These are phyloP conservation scores for Ceratina japonica DNA, from an alignment of 1,140 invertebrate genomes.

Conservation along the genomic window DNA sequence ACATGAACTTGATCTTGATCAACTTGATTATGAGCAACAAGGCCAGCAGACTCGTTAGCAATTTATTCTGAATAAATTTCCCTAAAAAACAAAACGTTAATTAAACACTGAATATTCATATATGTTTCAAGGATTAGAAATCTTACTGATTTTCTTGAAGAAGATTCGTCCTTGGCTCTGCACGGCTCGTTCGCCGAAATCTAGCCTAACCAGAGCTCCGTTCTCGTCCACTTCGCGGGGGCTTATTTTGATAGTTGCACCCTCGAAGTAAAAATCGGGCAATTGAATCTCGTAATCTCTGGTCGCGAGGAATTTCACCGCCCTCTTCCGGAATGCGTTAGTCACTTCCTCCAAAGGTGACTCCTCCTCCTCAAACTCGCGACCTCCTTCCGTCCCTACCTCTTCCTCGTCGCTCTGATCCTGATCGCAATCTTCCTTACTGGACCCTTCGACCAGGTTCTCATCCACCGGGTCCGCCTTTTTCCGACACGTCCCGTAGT, in stretches of 20 bases:
- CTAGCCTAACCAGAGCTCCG: conserved; percentile 86
- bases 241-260: conserved; percentile 85
- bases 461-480: conserved; percentile 70
- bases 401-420: conserved; percentile 58
- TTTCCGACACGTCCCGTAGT: conserved; percentile 80
- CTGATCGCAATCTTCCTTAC: conserved; percentile 62
- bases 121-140: background rate
- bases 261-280: conserved; percentile 86
- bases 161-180: conserved; percentile 81
- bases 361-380: conserved; percentile 72
- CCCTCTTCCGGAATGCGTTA: conserved; percentile 83
- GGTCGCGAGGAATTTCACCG: conserved; percentile 86
- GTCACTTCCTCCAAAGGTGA: conserved; percentile 86
- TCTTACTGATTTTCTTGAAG: conserved; percentile 86
- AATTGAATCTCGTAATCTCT: conserved; percentile 86
- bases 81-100: conserved; percentile 80
- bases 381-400: conserved; percentile 58
- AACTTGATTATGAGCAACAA: conserved; percentile 88
- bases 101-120: background rate
- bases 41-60: conserved; percentile 86
- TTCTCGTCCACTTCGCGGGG: conserved; percentile 85
- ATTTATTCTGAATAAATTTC: conserved; percentile 87
- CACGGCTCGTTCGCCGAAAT: conserved; percentile 81
- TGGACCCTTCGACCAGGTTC: conserved; percentile 68
- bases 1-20: conserved; percentile 88